Evolutionary conservation across 1,140 invertebrate species (phyloP), one percentile per base, ranked within the genome.

Genomic region (Eriosoma lanigerum): DNA sequence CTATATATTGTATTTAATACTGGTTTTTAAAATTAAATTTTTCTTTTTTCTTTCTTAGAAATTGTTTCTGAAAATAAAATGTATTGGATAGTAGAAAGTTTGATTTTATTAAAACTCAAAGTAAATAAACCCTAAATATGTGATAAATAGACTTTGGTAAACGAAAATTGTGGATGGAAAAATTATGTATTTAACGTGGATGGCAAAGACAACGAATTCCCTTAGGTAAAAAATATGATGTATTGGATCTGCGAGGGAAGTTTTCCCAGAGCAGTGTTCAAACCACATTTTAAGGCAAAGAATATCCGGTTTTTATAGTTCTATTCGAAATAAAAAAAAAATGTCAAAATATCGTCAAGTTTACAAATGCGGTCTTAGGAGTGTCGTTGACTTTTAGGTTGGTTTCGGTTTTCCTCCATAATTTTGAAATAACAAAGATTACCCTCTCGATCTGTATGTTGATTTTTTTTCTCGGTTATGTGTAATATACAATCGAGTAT

Each of bases 311-410:
- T 66, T 66, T 66, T 38, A 13, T 44, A 44, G 62, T 21, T 13
- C 10, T 38, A 38, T 38, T 4, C 3, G 3, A 38, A 38, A 38
- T 4, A n/a, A 44, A 29, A 62, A 62, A 8, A 62, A 66, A 66
- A 44, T 62, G 29, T 32, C 60, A 66, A 44, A 66, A 38, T 66
- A 66, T 44, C 32, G 32, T 66, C 32, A 66, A 66, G n/a, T 66
- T 44, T 66, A 66, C 32, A 66, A 66, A 21, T 66, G 62, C 12
- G 32, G 2, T 66, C 15, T 10, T 19, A 5, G 4, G 19, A n/a
- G 32, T 66, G 62, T 44, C 10, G 19, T 66, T 66, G 62, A 66
- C 62, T 66, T 66, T 66, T 21, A 44, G 19, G 32, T 66, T 44
- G 32, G 10, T 66, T 66, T 44, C 12, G n/a, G 38, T 6, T 38